Evolutionary conservation across 2,888 invertebrate species (phyloP).

Genomic region (Belgica antarctica): DNA sequence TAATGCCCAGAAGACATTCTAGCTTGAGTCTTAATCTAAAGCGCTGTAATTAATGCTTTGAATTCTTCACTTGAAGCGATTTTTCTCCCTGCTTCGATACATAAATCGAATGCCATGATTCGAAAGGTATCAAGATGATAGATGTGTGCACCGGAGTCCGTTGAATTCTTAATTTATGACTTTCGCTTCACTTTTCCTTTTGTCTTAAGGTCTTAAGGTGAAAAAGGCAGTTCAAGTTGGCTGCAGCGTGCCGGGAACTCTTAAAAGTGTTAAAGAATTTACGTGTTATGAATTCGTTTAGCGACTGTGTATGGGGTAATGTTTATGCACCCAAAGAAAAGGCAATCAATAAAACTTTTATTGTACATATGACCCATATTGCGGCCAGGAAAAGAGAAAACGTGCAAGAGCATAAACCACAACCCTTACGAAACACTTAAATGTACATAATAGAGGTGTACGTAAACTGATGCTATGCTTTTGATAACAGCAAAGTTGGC

Average conservation of each 20-base stretch:
- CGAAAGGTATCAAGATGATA: background rate
- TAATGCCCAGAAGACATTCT: conserved; percentile 5
- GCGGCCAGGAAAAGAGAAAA: background rate
- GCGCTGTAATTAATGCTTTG: background rate
- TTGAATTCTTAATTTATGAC: background rate
- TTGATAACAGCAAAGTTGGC: background rate
- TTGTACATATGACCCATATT: conserved; percentile 18
- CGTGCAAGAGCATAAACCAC: conserved; percentile 12
- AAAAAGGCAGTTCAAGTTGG: too few relatives aligned
- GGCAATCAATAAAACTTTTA: conserved; percentile 19
- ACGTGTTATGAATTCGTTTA: background rate
- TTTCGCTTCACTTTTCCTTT: too few relatives aligned
- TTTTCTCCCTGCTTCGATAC: background rate
- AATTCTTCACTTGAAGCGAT: background rate
- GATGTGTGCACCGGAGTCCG: background rate
- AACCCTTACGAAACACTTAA: conserved; percentile 23
- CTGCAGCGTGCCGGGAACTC: background rate
- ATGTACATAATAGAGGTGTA: conserved; percentile 26
- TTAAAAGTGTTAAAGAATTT: background rate
- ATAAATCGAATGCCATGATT: background rate
- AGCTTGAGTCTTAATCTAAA: too few relatives aligned
- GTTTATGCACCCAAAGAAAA: background rate
- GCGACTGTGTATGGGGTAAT: background rate
- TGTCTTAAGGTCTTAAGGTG: too few relatives aligned
- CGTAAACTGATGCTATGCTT: too few relatives aligned